These are phyloP conservation scores for Leucoraja ocellata DNA, from an alignment of 2,797 vertebrate genomes.

Conservation along the genomic window DNA sequence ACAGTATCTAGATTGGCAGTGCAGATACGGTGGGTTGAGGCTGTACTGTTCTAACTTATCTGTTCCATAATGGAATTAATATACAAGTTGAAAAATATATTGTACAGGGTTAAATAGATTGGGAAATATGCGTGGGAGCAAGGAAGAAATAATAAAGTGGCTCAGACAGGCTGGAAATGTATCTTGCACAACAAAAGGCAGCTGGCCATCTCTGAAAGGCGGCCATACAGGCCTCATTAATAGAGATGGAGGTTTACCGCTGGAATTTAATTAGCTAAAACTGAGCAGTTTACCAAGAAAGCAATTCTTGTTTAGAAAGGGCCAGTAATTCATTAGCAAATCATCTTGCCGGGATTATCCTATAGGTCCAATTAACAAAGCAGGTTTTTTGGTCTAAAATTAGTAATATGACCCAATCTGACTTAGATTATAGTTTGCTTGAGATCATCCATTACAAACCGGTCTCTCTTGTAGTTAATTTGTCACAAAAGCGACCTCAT, in stretches of 20 bases:
- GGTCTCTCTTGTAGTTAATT: background rate
- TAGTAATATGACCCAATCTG: background rate
- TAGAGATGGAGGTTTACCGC: background rate
- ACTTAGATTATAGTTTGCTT: background rate
- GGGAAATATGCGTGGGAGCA: background rate
- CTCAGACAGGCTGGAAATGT: background rate
- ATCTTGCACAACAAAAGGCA: background rate
- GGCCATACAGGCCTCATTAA: background rate
- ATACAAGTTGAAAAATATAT: background rate
- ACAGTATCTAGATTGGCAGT: too few relatives aligned
- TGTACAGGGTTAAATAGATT: background rate
- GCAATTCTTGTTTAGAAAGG: background rate
- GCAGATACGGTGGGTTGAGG: too few relatives aligned
- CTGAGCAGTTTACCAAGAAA: background rate
- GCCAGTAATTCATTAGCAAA: background rate
- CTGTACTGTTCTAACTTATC: too few relatives aligned
- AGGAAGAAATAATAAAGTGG: background rate
- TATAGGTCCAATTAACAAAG: background rate
- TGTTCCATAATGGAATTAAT: too few relatives aligned
- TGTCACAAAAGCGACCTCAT: background rate
- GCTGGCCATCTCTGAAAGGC: background rate
- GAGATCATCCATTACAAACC: background rate
- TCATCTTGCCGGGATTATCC: background rate
- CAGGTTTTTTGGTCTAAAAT: background rate
- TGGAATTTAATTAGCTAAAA: background rate